phyloP scores from a whole-genome alignment of 2,888 invertebrate species.

The Polietes domitor region DNA sequence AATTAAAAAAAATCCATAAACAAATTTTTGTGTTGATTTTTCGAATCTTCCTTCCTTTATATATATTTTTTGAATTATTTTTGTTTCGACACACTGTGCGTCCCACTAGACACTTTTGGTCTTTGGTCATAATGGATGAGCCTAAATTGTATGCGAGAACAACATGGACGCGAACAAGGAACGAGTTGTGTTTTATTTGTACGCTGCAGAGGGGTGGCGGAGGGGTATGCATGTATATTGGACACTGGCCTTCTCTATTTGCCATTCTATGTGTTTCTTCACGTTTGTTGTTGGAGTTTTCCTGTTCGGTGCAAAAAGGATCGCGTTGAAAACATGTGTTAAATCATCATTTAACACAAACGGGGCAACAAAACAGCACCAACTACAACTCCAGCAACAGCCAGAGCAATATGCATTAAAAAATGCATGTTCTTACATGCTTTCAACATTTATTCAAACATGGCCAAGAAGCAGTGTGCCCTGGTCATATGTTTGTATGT shows the following conservation, averaged over 20 bases:
- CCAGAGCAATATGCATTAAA: slow-evolving; percentile 65
- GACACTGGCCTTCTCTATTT: slow-evolving; percentile 50
- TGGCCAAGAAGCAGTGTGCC: slow-evolving; percentile 40
- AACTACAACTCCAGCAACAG: slow-evolving; percentile 9
- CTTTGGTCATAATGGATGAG: slow-evolving; percentile 56
- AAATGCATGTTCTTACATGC: slow-evolving; percentile 66
- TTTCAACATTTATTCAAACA: slow-evolving; percentile 66
- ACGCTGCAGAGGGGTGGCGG: slow-evolving; percentile 4
- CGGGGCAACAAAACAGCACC: slow-evolving; percentile 50
- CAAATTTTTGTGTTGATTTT: too few relatives aligned
- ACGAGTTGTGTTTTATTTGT: slow-evolving; percentile 10
- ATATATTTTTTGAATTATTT: too few relatives aligned
- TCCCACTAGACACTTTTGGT: neutral
- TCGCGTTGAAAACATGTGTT: slow-evolving; percentile 68
- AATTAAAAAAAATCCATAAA: too few relatives aligned
- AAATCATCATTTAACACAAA: slow-evolving; percentile 68
- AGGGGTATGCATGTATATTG: slow-evolving; percentile 9
- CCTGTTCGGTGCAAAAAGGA: slow-evolving; percentile 56
- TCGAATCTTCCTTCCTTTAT: too few relatives aligned
- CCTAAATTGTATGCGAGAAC: slow-evolving; percentile 38
- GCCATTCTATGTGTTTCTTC: slow-evolving; percentile 13
- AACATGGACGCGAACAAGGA: slow-evolving; percentile 31
- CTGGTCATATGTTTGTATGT: neutral
- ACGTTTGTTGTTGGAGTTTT: slow-evolving; percentile 3
- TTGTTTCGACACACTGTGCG: too few relatives aligned